Percentiles rank a stretch among this genome's conserved stretches.
phyloP scores from a whole-genome alignment of 2,113 vertebrate genomes.

The Sapayoa aenigma region DNA sequence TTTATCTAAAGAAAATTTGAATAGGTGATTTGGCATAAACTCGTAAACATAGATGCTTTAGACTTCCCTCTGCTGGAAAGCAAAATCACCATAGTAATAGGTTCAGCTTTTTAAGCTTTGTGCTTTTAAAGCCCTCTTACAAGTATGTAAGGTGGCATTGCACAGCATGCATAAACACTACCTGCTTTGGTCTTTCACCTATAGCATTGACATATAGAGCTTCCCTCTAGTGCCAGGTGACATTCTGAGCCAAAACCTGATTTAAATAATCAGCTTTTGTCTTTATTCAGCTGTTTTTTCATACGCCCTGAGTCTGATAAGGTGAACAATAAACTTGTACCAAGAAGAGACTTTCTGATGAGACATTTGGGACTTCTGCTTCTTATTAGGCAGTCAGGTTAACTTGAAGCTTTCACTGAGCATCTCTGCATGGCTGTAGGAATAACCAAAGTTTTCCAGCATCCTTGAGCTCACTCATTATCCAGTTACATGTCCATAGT shows the following conservation, averaged over 20 bases:
- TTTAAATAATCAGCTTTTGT: neutral
- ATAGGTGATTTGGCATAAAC: neutral
- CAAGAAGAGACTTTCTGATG: neutral
- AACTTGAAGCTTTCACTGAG: neutral
- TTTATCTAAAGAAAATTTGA: neutral
- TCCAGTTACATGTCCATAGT: neutral
- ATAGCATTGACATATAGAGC: neutral
- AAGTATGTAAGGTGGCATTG: neutral
- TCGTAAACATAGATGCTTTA: neutral
- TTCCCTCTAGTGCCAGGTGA: neutral
- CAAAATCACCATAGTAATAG: neutral
- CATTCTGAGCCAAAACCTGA: neutral
- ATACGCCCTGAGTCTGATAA: neutral
- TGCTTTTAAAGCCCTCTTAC: neutral
- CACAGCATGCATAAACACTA: neutral
- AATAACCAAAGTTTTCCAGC: neutral
- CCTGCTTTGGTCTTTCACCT: neutral
- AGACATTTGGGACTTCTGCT: neutral
- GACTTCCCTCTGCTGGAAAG: neutral
- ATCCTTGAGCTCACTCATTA: neutral
- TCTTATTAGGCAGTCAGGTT: neutral
- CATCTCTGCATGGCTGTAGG: neutral
- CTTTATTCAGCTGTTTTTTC: neutral
- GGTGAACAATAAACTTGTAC: neutral
- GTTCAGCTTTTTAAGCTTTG: neutral